Evolutionary conservation across 1,140 invertebrate genomes (phyloP).

Genomic region (Drosophila athabasca): DNA sequence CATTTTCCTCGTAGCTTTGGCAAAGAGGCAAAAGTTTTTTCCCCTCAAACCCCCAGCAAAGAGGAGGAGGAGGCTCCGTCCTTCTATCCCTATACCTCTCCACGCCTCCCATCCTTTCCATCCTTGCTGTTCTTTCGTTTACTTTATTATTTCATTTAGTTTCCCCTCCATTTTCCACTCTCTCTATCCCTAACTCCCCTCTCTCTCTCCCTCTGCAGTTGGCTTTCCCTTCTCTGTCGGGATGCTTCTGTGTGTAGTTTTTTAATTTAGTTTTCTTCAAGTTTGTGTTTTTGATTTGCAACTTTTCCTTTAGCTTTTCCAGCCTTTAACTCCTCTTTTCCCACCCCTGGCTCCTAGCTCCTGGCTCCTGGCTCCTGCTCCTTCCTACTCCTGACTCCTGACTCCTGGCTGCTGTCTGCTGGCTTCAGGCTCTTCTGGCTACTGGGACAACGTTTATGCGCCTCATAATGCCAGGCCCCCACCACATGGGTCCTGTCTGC

Average conservation of each 20-base stretch:
- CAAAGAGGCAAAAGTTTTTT: constrained; percentile 57
- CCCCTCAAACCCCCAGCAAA: neutral
- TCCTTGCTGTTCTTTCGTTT: constrained; percentile 37
- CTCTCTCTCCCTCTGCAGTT: neutral
- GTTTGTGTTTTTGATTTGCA: constrained; percentile 80
- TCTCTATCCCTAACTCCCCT: neutral
- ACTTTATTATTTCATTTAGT: constrained; percentile 80
- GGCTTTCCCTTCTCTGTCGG: constrained; percentile 4
- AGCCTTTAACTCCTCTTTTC: constrained; percentile 55
- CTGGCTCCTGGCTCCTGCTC: no score
- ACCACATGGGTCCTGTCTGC: no score
- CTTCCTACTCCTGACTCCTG: no score
- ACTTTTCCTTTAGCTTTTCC: constrained; percentile 64
- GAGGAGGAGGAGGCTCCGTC: constrained; percentile 6
- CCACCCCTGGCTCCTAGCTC: no score
- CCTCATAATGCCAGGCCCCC: constrained; percentile 51
- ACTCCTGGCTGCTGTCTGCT: neutral
- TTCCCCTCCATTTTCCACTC: constrained; percentile 44
- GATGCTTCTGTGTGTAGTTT: constrained; percentile 41
- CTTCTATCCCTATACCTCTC: neutral
- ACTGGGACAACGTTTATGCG: constrained; percentile 61
- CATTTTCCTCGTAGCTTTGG: constrained; percentile 57
- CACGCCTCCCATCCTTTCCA: neutral
- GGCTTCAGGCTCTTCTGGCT: constrained; percentile 5
- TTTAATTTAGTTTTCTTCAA: constrained; percentile 75